Base-by-base conservation (phyloP, 2,113 vertebrate genomes). In the Sprattus sprattus region DNA sequence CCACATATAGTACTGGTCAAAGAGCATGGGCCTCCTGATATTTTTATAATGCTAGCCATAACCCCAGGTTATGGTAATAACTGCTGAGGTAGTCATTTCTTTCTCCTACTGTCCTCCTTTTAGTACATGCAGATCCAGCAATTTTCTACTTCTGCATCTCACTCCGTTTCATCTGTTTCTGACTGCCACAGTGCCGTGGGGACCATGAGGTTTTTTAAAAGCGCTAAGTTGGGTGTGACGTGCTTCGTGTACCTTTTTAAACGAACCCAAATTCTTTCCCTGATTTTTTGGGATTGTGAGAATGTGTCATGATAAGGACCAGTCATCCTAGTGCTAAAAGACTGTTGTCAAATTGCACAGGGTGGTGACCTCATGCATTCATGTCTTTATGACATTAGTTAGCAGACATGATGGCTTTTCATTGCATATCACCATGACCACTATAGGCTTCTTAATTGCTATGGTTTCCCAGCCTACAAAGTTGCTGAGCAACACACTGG, bases 51-150 rank as follows among this genome's bases (percentile, higher is more conserved):
- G 71, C 32, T 83, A 52, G 54, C 47, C 28, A 45, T 50, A 28
- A 81, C 82, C 50, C 78, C 32, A 60, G 44, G 82, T 84, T 83
- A 71, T 81, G 82, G 44, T 83, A 47, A 83, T 82, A 83, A 50
- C 75, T 83, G 22, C 85, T 81, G 39, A 54, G 44, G 45, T 25
- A n/a, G 46, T 6, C 18, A 50, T 75, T 71, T 82, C 44, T 52
- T 50, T 75, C 80, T 54, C 85, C 47, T 82, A 83, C 45, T 83
- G 67, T 81, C 67, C 49, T 83, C 71, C 71, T 39, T 84, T 87
- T 87, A 32, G 75, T n/a, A 64, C 81, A 84, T 87, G 86, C 83
- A 84, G 83, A 87, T 87, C 57, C 82, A 87, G 86, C 82, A 81
- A 45, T 87, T 87, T 46, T 52, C 4, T 39, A 64, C 81, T 57